Evolutionary conservation across 2,888 invertebrate genomes (phyloP), one percentile per base, ranked within the genome.

Genomic region (Hybos culiciformis): DNA sequence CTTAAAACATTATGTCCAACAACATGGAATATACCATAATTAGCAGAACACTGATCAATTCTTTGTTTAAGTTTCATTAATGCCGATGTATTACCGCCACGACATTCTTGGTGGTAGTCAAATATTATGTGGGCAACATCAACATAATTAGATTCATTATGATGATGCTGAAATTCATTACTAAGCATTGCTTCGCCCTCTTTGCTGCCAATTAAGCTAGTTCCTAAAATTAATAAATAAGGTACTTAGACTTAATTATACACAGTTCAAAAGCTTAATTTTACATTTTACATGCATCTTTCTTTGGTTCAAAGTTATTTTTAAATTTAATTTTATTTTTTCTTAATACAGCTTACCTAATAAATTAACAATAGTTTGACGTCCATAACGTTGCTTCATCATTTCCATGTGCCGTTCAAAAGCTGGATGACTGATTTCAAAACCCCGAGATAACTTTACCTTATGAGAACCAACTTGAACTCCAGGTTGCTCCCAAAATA

Each of bases 401-500:
- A 81, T 78, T 34, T 74, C 70, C 65, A 97, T 77, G 62, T 97
- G 96, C 36, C 91, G 77, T 56, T 94, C 86, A 63, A 92, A 93
- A 1, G 93, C 93, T 45, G 93, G 83, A 5, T 84, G 81, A 2
- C 94, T 92, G 2, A 93, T 82, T 67, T 97, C 96, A 63, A 86
- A 87, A 1, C 96, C 94, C 37, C 97, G 75, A 0, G 96, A 94
- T 70, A 98, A 79, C 65, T 91, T 88, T 0, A 98, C 93, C 70
- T 96, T 97, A 66, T 98, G 98, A 1, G 97, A 94, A 9, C 98
- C 98, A 29, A 98, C 96, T 71, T 94, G 92, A 11, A 97, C 82
- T 9, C 97, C 97, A 1, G 97, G 94, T 61, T 98, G 98, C 62
- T 98, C 97, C 94, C 97, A 98, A 69, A 98, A 98, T 18, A 98